These are phyloP conservation scores for Andrena bicolor DNA, from an alignment of 2,888 invertebrate genomes.

Conservation along the genomic window DNA sequence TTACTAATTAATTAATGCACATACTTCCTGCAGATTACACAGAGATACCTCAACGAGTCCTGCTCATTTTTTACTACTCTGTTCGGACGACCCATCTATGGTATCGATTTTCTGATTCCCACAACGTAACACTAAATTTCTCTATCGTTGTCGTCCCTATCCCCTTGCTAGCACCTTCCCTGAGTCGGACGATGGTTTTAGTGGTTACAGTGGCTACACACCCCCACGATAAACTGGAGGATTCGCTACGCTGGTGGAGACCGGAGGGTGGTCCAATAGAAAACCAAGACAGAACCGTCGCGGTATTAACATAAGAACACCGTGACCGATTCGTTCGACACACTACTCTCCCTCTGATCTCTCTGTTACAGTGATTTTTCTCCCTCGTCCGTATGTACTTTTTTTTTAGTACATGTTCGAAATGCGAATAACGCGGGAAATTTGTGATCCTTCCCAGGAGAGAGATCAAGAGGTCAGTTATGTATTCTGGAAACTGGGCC, in stretches of 20 bases:
- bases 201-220: constrained; percentile 83
- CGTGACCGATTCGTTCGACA: constrained; percentile 81
- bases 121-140: constrained; percentile 74
- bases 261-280: constrained; percentile 66
- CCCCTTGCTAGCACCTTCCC: constrained; percentile 48
- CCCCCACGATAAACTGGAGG: constrained; percentile 82
- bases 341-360: constrained; percentile 75
- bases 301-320: constrained; percentile 83
- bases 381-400: not conserved
- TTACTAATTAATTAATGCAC: not conserved
- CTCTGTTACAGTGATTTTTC: constrained; percentile 76
- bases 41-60: not conserved
- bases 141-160: constrained; percentile 26
- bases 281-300: constrained; percentile 77
- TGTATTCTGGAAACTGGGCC: not conserved
- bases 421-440: constrained; percentile 10
- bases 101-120: constrained; percentile 78
- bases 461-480: constrained; percentile 18
- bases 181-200: constrained; percentile 76
- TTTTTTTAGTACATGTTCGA: constrained; percentile 16
- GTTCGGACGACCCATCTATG: constrained; percentile 19
- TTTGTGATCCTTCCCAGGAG: not conserved
- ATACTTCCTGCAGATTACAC: too few relatives aligned
- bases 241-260: constrained; percentile 80
- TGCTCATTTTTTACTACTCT: not conserved